These are phyloP conservation scores for Sebastes steindachneri DNA, from an alignment of 2,797 vertebrate species.

Conservation along the genomic window DNA sequence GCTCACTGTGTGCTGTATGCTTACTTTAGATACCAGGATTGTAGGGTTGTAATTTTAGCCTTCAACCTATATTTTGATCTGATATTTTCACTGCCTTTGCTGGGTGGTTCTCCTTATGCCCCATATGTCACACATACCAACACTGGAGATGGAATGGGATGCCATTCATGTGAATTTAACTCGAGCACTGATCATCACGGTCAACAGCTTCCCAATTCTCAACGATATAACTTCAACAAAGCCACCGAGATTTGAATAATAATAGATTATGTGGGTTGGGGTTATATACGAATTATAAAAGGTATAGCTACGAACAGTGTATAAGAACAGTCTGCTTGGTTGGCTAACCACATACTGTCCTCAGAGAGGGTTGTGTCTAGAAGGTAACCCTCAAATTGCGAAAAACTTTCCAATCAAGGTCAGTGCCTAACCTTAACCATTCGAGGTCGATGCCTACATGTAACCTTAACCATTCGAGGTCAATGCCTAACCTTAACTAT, in stretches of 20 bases:
- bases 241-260: neutral
- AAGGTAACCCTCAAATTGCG: too few species aligned
- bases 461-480: too few species aligned
- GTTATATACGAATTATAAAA: neutral
- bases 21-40: neutral
- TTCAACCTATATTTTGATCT: neutral
- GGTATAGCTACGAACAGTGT: neutral
- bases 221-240: neutral
- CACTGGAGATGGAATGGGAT: neutral
- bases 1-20: neutral
- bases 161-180: neutral
- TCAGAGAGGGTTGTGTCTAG: neutral
- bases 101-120: neutral
- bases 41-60: neutral
- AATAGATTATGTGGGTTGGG: neutral
- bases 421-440: too few species aligned
- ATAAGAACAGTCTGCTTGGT: neutral
- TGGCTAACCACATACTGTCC: neutral
- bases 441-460: too few species aligned
- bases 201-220: neutral
- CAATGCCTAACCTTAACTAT: fast-evolving
- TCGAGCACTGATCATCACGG: neutral
- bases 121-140: neutral
- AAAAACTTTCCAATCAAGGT: too few species aligned
- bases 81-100: neutral